Evolutionary conservation across 2,113 vertebrate genomes (phyloP), one percentile per base, ranked within the genome.

Genomic region (Coregonus clupeaformis): DNA sequence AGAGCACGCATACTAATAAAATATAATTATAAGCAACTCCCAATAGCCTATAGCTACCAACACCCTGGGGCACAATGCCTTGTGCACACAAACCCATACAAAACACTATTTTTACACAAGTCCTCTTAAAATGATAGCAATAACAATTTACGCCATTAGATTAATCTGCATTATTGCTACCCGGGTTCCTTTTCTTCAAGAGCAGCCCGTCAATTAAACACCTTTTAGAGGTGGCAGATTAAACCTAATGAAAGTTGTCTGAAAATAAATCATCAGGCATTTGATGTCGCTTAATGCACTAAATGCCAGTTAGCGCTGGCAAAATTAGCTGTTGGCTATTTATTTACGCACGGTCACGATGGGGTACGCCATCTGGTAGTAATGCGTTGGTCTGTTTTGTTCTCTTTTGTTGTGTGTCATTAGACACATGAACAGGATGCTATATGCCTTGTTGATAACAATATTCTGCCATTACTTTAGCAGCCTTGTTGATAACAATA

Each of bases 311-410:
- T 60, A 60, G 57, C 57, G 18, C 20, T 59, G 62, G 24, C 65
- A 22, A 30, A 47, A 74, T 74, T 67, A 74, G 68, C 72, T 59
- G 72, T 74, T 74, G 73, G 68, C 77, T 65, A 74, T 79, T 79
- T 74, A 74, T 79, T 79, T 74, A 70, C 72, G 60, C 36, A 68
- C 72, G 45, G 77, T 49, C 59, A 24, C 42, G 67, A 59, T 68
- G 49, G 32, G 67, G 67, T 68, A 65, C 25, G 29, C 77, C 72
- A 79, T 79, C 72, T 79, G 77, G 52, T 67, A 55, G 14, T 57
- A 29, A 11, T 25, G 60, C 4, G 60, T 63, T 63, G 60, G 9
- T 63, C 25, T 22, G 60, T 27, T 63, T 63, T 12, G 11, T 63
- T 63, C 60, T 63, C 11, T 52, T 52, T 52, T 52, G 12, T 14